Evolutionary conservation across 2,888 invertebrate species (phyloP).

Genomic region (Agonopterix arenella): DNA sequence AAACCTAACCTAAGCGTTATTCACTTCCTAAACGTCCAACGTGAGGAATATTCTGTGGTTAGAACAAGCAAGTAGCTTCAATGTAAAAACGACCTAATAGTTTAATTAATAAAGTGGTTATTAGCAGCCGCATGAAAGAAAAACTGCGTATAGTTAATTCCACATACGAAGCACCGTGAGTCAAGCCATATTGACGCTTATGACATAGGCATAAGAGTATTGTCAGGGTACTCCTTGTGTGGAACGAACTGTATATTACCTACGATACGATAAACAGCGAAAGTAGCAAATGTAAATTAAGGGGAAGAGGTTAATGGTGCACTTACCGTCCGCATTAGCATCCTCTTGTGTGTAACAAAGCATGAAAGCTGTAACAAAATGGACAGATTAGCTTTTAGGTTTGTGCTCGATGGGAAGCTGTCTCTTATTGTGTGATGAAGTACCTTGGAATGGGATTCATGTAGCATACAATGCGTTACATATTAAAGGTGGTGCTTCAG

Average conservation of each 20-base stretch:
- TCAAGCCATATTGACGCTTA: conserved; percentile 1
- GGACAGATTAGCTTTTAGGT: conserved; percentile 33
- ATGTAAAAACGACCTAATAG: conserved; percentile 41
- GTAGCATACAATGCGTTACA: too few species aligned
- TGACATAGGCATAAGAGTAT: too few species aligned
- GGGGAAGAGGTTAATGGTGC: conserved; percentile 37
- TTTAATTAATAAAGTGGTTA: conserved; percentile 44
- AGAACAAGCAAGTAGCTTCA: conserved; percentile 59
- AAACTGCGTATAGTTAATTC: conserved; percentile 37
- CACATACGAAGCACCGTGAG: conserved; percentile 5
- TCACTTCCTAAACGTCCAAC: conserved; percentile 24
- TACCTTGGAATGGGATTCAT: too few species aligned
- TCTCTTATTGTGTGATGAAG: too few species aligned
- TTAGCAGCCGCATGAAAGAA: conserved; percentile 59
- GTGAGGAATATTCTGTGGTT: conserved; percentile 34
- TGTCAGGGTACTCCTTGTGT: conserved; percentile 3
- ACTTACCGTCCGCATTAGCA: conserved; percentile 92
- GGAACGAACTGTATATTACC: conserved; percentile 30
- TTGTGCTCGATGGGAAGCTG: conserved; percentile 1
- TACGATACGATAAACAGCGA: conserved; percentile 56
- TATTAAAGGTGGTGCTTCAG: too few species aligned
- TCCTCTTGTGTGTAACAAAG: conserved; percentile 96
- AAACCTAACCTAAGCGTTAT: conserved; percentile 19
- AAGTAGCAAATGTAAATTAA: conserved; percentile 9
- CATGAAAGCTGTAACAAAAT: conserved; percentile 92